phyloP scores from a whole-genome alignment of 2,888 invertebrate genomes.

The Zootermopsis nevadensis region DNA sequence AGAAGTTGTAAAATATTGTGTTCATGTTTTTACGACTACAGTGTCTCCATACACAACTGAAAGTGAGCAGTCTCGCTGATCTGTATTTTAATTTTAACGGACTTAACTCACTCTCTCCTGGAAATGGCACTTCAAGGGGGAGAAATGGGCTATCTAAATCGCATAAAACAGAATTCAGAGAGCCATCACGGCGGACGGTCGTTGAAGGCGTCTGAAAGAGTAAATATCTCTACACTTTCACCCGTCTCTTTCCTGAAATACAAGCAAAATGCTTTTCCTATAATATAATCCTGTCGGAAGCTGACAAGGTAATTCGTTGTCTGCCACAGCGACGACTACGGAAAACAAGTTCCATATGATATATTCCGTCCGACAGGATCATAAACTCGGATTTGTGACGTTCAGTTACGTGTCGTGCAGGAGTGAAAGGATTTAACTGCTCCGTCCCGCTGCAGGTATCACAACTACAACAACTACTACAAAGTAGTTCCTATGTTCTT shows the following conservation, averaged over 20 bases:
- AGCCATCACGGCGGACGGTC: slow-evolving; percentile 4
- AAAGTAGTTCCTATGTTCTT: background rate
- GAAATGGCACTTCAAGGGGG: background rate
- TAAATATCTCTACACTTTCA: slow-evolving; percentile 18
- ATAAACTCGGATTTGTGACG: slow-evolving; percentile 31
- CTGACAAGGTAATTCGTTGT: slow-evolving; percentile 30
- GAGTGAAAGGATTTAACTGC: slow-evolving; percentile 20
- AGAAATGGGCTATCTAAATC: slow-evolving; percentile 28
- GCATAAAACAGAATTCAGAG: slow-evolving; percentile 30
- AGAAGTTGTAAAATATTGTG: too few species aligned
- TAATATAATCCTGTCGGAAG: slow-evolving; percentile 29
- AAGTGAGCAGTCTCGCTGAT: too few species aligned
- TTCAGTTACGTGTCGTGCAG: slow-evolving; percentile 28
- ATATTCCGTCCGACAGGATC: background rate
- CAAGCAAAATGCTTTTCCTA: slow-evolving; percentile 32
- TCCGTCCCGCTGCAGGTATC: slow-evolving; percentile 19
- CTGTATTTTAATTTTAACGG: too few species aligned
- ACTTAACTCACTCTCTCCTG: background rate
- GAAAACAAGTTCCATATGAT: background rate
- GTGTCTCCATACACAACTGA: too few species aligned
- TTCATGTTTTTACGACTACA: too few species aligned
- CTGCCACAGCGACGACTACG: background rate
- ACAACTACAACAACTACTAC: background rate
- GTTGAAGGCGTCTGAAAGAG: slow-evolving; percentile 25
- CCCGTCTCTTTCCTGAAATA: slow-evolving; percentile 11